phyloP scores from a whole-genome alignment of 1,140 invertebrate genomes.

The Heliconius eleuchia region DNA sequence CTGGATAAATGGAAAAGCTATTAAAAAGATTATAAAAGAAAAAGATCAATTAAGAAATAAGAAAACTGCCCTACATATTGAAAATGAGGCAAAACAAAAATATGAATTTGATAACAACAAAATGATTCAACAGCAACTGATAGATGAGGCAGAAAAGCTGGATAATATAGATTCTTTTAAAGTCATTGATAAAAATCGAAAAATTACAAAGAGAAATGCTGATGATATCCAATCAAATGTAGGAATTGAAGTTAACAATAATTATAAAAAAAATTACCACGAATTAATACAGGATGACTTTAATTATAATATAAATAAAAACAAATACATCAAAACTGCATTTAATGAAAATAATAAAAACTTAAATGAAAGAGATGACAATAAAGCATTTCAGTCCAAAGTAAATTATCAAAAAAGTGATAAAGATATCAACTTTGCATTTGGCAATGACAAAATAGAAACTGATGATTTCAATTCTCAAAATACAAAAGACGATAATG shows the following conservation, averaged over 20 bases:
- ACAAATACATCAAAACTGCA: neutral
- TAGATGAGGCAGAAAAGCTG: neutral
- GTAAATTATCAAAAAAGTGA: neutral
- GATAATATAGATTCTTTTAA: neutral
- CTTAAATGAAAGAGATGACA: neutral
- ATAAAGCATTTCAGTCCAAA: slow-evolving; percentile 10
- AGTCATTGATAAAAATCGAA: neutral
- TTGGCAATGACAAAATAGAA: neutral
- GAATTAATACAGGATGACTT: neutral
- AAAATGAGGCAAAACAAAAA: neutral
- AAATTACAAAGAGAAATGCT: neutral
- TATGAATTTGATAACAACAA: neutral
- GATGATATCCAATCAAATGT: neutral
- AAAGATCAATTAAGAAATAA: slow-evolving; percentile 43
- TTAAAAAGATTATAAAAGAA: slow-evolving; percentile 38
- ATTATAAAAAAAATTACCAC: neutral
- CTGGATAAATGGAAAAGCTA: slow-evolving; percentile 67
- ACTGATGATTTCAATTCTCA: slow-evolving; percentile 11
- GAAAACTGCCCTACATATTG: neutral
- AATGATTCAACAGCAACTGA: neutral
- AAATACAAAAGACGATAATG: neutral
- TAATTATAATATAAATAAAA: neutral
- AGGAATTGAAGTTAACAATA: neutral
- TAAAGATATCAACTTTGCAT: neutral
- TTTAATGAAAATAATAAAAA: neutral